Conservation (phyloP, 2,797 vertebrate genomes). For the Schizothorax lantsangensis region DNA sequence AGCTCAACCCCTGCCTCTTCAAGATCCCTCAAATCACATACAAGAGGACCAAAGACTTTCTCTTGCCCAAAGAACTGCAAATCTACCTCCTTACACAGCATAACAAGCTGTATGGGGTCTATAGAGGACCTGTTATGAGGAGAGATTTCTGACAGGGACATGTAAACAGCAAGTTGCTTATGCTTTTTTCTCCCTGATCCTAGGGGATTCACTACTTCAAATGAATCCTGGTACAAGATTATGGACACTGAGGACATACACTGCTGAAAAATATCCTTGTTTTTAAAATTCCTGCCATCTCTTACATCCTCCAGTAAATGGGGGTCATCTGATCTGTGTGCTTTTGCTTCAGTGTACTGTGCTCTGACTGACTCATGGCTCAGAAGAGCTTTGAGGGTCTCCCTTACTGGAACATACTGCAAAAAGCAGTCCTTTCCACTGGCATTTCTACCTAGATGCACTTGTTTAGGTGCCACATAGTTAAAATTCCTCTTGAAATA, state of each 20-base stretch:
- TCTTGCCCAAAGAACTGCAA: no score
- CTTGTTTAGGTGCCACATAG: background rate
- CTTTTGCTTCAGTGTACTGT: background rate
- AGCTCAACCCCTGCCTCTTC: no score
- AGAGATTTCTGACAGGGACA: background rate
- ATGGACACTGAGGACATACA: background rate
- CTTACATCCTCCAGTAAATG: background rate
- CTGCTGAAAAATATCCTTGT: background rate
- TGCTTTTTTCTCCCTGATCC: conserved; percentile 21
- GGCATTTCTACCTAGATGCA: background rate
- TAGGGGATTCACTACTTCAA: background rate
- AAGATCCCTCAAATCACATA: no score
- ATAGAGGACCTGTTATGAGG: no score
- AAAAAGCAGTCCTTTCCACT: no score
- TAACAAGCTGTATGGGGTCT: no score
- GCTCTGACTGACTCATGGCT: background rate
- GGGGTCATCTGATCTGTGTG: background rate
- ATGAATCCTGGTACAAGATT: background rate
- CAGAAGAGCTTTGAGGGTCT: background rate
- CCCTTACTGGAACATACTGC: no score
- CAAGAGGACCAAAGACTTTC: no score
- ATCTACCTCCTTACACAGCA: no score
- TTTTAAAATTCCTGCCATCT: background rate
- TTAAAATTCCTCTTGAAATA: background rate
- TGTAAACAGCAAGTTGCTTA: background rate